Evolutionary conservation across 2,113 vertebrate species (phyloP).

Genomic region (Willisornis vidua): DNA sequence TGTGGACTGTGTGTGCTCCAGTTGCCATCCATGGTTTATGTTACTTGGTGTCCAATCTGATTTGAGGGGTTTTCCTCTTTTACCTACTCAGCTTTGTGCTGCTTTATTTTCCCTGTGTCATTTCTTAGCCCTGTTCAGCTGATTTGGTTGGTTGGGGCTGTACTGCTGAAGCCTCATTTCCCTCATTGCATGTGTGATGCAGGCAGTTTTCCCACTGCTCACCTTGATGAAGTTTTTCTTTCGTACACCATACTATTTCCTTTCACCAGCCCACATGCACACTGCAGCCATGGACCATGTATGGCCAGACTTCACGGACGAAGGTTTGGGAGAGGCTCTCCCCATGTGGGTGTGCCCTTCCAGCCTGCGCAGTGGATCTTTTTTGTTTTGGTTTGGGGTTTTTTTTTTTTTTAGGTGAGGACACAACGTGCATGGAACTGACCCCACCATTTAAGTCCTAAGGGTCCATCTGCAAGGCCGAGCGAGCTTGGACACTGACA

Average conservation of each 20-base stretch:
- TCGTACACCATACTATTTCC: background rate
- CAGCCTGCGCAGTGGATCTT: too few species aligned
- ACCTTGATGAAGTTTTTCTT: background rate
- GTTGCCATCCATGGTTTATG: background rate
- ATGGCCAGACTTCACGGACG: too few species aligned
- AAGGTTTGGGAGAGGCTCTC: too few species aligned
- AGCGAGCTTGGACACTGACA: too few species aligned
- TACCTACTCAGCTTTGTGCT: background rate
- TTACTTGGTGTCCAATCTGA: background rate
- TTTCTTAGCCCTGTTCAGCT: background rate
- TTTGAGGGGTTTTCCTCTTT: background rate
- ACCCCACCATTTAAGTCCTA: too few species aligned
- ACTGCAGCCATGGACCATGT: background rate
- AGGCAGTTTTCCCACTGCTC: accelerated
- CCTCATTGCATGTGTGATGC: background rate
- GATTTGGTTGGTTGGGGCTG: background rate
- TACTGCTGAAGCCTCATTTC: background rate
- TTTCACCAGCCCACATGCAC: accelerated
- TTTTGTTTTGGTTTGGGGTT: too few species aligned
- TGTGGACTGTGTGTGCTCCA: background rate
- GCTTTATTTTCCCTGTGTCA: accelerated
- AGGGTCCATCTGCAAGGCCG: too few species aligned
- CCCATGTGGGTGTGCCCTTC: too few species aligned
- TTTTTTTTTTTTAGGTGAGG: too few species aligned
- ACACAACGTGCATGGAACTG: too few species aligned